Evolutionary conservation across 2,113 vertebrate species (phyloP).

Genomic region (Oceanites oceanicus): DNA sequence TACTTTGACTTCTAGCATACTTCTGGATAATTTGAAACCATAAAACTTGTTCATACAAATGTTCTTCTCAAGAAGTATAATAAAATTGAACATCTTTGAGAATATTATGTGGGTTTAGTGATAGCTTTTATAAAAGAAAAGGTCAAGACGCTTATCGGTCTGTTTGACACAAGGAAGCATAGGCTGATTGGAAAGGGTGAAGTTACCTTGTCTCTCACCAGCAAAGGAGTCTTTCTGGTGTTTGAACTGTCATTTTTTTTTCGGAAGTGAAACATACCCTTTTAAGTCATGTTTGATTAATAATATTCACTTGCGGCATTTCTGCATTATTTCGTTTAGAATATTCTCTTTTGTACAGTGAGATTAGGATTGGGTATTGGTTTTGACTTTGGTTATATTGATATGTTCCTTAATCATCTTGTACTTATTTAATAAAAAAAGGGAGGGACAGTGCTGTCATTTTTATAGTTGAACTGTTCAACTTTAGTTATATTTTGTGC

Average conservation of each 20-base stretch:
- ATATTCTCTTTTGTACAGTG: not conserved
- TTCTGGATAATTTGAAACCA: not conserved
- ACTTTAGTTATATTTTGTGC: not conserved
- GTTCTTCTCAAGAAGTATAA: not conserved
- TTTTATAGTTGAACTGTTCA: not conserved
- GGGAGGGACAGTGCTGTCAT: not conserved
- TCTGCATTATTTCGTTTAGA: not conserved
- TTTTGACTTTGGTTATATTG: not conserved
- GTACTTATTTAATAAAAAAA: not conserved
- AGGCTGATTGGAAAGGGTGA: not conserved
- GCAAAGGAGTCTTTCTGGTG: not conserved
- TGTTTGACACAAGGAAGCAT: not conserved
- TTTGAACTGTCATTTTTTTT: not conserved
- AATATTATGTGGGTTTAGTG: not conserved
- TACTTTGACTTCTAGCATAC: not conserved
- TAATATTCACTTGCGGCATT: not conserved
- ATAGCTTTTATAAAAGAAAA: not conserved
- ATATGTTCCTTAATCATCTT: not conserved
- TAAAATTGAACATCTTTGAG: not conserved
- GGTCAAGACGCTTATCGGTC: fast-evolving
- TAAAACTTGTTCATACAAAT: not conserved
- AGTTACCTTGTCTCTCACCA: not conserved
- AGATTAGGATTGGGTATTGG: not conserved
- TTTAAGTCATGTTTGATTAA: not conserved
- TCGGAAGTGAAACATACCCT: not conserved